Base-by-base conservation (phyloP, 2,797 vertebrate species). In the Eospalax fontanierii region DNA sequence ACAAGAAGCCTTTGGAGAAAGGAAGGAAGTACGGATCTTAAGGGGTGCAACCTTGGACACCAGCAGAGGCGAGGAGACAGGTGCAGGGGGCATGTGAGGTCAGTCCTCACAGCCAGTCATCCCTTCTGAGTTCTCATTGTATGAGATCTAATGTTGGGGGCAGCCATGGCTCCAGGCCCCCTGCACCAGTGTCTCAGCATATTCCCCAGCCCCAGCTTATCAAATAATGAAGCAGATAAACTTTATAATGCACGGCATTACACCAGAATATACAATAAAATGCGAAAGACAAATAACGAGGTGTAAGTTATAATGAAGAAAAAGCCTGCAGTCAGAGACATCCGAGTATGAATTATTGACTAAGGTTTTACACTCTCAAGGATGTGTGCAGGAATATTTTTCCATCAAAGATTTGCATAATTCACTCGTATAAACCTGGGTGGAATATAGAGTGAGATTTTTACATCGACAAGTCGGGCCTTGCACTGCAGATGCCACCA, bases 331-430 rank as follows among this genome's bases (percentile, higher is more conserved):
- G 98, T 98, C 97, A 96, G 97, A 97, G 98, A 98, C 97, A 98
- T 90, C 97, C 90, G 76, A 93, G 97, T 97, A 98, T 98, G 98
- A 98, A 98, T 98, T 98, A 98, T 98, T 98, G 98, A 98, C 98
- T 98, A 98, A 98, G 98, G 98, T 98, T 98, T 98, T 98, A 98
- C 98, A 98, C 98, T 98, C 98, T 98, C 98, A 98, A 98, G 98
- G 98, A 98, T 98, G 98, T 98, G 98, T 65, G 84, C 96, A 98
- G 98, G 98, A 98, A 98, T 98, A 98, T 98, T 98, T 98, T 98
- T 98, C 98, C 98, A 98, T 98, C 98, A 97, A 97, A 94, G 98
- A 98, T 98, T 98, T 99, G 98, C 98, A 98, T 98, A 98, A 98
- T 98, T 98, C 98, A 98, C 98, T 98, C 94, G 12, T 96, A 98